Evolutionary conservation across 2,113 vertebrate genomes (phyloP).

Genomic region (Gallinago media): DNA sequence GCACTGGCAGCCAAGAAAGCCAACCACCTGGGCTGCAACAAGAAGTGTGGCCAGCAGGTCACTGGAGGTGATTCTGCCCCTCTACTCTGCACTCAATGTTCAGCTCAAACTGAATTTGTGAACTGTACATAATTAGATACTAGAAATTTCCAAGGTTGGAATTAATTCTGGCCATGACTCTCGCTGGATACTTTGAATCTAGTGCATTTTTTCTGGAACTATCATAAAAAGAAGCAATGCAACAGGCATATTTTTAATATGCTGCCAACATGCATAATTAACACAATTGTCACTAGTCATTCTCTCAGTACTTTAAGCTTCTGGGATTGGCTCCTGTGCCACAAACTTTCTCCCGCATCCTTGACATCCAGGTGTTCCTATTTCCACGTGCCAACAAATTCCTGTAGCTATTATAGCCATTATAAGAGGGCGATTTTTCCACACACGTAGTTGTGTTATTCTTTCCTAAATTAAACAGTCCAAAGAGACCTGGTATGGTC

Average conservation of each 20-base stretch:
- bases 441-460: background rate
- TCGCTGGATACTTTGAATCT: background rate
- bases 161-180: background rate
- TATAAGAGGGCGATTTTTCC: conserved; percentile 10
- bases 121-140: background rate
- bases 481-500: background rate
- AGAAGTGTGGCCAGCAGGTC: too few relatives aligned
- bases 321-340: background rate
- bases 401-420: background rate
- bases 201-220: background rate
- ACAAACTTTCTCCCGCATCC: background rate
- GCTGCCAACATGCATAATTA: background rate
- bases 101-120: background rate
- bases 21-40: too few relatives aligned
- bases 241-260: background rate
- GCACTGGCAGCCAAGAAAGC: too few relatives aligned
- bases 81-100: background rate
- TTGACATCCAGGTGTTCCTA: background rate
- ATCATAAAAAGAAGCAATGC: background rate
- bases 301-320: background rate
- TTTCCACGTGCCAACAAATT: conserved; percentile 3
- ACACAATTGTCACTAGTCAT: background rate
- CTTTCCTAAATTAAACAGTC: conserved; percentile 16
- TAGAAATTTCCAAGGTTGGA: background rate
- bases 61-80: too few relatives aligned